Conservation (phyloP, 2,113 vertebrate species). For the Heteronetta atricapilla region DNA sequence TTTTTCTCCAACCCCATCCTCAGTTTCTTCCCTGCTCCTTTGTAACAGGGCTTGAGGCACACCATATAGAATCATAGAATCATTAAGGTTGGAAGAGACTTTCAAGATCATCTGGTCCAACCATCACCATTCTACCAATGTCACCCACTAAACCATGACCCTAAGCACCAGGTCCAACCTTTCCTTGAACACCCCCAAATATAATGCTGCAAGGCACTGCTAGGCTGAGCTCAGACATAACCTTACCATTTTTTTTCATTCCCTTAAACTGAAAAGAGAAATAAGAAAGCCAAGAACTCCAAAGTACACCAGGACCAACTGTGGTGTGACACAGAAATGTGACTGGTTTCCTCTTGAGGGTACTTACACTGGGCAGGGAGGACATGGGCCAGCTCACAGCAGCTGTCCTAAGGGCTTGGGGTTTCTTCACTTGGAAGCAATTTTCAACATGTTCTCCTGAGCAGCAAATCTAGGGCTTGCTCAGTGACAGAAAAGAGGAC, state of each 20-base stretch:
- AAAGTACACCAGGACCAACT: fast-evolving
- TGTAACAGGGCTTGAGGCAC: background rate
- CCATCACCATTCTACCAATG: too few species aligned
- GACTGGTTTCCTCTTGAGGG: background rate
- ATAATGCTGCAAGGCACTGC: background rate
- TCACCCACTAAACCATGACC: too few species aligned
- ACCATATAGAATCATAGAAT: background rate
- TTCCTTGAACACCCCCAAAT: too few species aligned
- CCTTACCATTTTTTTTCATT: background rate
- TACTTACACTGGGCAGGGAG: background rate
- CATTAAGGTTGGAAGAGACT: too few species aligned
- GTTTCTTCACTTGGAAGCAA: background rate
- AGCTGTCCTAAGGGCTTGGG: background rate
- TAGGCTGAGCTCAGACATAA: background rate
- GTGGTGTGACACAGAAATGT: background rate
- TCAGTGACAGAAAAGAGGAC: background rate
- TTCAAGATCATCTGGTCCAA: too few species aligned
- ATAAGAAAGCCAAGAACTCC: background rate
- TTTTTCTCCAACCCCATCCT: background rate
- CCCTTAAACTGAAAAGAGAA: background rate
- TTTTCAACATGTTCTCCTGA: background rate
- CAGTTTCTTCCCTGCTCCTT: background rate
- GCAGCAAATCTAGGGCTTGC: background rate
- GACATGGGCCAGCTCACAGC: fast-evolving
- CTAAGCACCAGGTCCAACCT: too few species aligned